Evolutionary conservation across 2,113 vertebrate genomes (phyloP), one percentile per base, ranked within the genome.

Genomic region (Spilogale gracilis): DNA sequence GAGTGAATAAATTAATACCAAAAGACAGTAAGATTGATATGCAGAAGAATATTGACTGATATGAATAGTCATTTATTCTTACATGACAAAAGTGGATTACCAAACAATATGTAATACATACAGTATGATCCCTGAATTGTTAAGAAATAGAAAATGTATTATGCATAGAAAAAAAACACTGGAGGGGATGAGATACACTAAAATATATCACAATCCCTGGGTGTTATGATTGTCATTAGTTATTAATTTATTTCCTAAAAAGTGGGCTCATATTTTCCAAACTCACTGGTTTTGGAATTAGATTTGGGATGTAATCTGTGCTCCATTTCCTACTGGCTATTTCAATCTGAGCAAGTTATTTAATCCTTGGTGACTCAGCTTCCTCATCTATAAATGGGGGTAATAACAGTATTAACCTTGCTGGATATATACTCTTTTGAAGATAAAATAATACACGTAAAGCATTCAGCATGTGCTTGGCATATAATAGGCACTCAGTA

Each of bases 401-500:
- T 43, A 61, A 88, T 50, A 92, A 88, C 0, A 48, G 80, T 71
- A 91, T 7, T 91, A 93, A 71, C 20, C 3, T 83, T 9, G n/a
- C 0, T 73, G 69, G 61, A 45, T 38, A 38, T 38, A 38, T 38
- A 38, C 50, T 79, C 48, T 50, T 80, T 56, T 82, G 30, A 91
- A 83, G 85, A 91, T 90, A 76, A 95, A 93, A 84, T 65, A 93
- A 93, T 91, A 52, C 23, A 82, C 17, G 27, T 65, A 63, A 97
- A 87, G 20, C 14, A 52, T 67, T 79, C 21, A 60, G 63, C n/a
- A 88, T 10, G 23, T 87, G 52, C n/a, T 78, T 88, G 27, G 9
- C 43, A 93, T 23, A 50, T 60, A 73, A 43, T 9, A 91, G 50
- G 45, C 60, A 87, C 52, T 84, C 32, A 52, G n/a, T 85, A 90